phyloP scores from a whole-genome alignment of 2,888 invertebrate species.

The Drosophila kanekoi region DNA sequence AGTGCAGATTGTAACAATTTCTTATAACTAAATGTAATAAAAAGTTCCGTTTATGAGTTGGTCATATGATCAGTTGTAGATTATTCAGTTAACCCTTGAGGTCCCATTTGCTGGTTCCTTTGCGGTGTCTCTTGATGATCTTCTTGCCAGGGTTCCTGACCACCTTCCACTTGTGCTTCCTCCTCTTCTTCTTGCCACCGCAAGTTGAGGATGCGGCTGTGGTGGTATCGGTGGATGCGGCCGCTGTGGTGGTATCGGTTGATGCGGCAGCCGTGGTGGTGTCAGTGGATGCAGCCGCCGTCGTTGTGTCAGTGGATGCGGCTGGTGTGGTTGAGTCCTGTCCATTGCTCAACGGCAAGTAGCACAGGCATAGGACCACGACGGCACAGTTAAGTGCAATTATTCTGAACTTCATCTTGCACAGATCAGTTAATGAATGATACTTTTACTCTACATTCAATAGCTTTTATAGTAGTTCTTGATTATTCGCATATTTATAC shows the following conservation, averaged over 20 bases:
- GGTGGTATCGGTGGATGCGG: background rate
- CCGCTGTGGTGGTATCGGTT: too few relatives aligned
- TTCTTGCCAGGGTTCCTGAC: background rate
- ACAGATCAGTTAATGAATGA: constrained; percentile 11
- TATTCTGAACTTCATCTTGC: constrained; percentile 19
- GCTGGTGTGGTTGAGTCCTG: constrained; percentile 5
- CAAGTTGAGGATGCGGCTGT: background rate
- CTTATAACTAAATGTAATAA: constrained; percentile 7
- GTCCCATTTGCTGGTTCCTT: constrained; percentile 6
- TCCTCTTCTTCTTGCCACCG: constrained; percentile 2
- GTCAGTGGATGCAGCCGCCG: constrained; percentile 2
- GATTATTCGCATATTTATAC: background rate
- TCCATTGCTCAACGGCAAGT: constrained; percentile 13
- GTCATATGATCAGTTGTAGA: background rate
- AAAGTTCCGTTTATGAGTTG: background rate
- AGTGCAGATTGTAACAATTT: constrained; percentile 16
- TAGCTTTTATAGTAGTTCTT: constrained; percentile 11
- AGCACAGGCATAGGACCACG: constrained; percentile 14
- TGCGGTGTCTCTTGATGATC: background rate
- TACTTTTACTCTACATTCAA: background rate
- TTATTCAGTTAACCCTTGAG: background rate
- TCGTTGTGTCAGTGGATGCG: background rate
- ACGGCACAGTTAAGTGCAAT: constrained; percentile 22
- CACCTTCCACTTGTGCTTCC: background rate
- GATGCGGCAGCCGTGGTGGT: too few relatives aligned